These are phyloP conservation scores for Odocoileus hemionus DNA, from an alignment of 2,113 vertebrate species.

Conservation along the genomic window DNA sequence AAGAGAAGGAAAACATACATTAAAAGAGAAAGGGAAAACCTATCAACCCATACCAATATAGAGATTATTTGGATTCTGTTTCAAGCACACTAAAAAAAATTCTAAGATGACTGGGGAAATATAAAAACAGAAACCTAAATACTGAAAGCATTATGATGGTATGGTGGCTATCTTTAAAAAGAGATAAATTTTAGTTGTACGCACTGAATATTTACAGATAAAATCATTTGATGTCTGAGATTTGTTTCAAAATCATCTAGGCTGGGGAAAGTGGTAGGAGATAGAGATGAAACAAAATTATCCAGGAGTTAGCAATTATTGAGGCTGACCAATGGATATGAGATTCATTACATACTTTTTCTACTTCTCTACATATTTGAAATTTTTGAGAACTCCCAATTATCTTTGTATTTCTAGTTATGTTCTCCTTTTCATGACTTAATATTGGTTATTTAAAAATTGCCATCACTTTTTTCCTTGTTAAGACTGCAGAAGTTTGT, in stretches of 20 bases:
- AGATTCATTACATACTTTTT: neutral
- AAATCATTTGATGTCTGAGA: neutral
- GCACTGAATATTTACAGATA: neutral
- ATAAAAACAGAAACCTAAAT: neutral
- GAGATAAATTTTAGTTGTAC: neutral
- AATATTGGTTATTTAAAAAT: neutral
- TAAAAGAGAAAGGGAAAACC: neutral
- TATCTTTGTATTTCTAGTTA: neutral
- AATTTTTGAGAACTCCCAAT: neutral
- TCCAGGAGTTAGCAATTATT: neutral
- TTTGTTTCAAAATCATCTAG: neutral
- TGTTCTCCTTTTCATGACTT: neutral
- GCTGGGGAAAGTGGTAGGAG: neutral
- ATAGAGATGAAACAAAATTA: constrained; percentile 1
- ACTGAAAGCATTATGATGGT: neutral
- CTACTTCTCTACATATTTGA: neutral
- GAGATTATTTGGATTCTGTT: neutral
- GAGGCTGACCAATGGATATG: neutral
- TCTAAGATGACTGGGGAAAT: neutral
- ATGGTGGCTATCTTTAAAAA: neutral
- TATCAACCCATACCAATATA: neutral
- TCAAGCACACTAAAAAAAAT: neutral
- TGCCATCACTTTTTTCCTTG: neutral
- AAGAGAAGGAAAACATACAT: neutral
- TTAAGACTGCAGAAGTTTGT: neutral